These are phyloP conservation scores for Cyrtonyx montezumae DNA, from an alignment of 2,113 vertebrate species.

Conservation along the genomic window DNA sequence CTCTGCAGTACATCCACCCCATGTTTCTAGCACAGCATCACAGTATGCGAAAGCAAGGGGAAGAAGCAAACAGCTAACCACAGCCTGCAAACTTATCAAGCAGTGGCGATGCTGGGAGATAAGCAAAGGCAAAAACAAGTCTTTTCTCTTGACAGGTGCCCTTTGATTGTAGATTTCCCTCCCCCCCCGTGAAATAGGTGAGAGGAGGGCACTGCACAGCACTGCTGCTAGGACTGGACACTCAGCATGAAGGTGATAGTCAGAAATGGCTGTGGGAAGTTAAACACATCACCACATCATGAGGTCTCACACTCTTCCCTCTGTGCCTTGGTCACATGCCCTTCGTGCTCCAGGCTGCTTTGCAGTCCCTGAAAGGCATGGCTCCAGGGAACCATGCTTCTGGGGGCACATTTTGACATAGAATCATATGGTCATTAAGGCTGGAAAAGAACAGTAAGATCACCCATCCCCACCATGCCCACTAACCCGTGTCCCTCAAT, in stretches of 20 bases:
- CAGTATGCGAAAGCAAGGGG: not conserved
- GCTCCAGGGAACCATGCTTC: accelerated
- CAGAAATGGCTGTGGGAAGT: not conserved
- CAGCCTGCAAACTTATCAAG: not conserved
- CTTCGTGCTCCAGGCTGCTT: not conserved
- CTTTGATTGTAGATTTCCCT: not conserved
- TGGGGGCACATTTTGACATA: not conserved
- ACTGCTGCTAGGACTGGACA: not conserved
- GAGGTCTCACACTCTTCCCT: accelerated
- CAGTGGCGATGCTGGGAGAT: not conserved
- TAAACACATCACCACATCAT: accelerated
- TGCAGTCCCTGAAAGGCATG: not conserved
- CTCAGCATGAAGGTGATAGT: not conserved
- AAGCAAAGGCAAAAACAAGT: not conserved
- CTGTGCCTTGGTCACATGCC: not conserved
- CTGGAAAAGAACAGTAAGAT: too few species aligned
- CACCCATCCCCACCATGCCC: too few species aligned
- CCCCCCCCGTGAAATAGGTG: not conserved
- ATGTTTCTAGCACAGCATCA: not conserved
- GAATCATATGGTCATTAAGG: too few species aligned
- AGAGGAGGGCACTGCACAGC: not conserved
- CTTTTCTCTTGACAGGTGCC: not conserved
- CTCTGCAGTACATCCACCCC: not conserved
- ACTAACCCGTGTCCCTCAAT: too few species aligned
- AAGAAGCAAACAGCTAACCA: not conserved